phyloP scores from a whole-genome alignment of 1,140 invertebrate genomes.

The Calephelis nemesis region DNA sequence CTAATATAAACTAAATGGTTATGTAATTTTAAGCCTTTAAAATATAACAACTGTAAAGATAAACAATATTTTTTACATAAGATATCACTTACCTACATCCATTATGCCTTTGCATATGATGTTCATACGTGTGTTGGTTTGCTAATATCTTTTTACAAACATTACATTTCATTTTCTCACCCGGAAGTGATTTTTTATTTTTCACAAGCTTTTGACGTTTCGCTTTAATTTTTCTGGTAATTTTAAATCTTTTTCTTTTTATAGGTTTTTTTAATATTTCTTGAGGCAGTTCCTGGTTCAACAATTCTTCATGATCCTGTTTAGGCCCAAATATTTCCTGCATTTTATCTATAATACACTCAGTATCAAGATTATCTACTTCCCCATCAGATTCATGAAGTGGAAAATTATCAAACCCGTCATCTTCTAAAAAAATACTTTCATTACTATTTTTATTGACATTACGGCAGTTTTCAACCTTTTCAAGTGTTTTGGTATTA shows the following conservation, averaged over 20 bases:
- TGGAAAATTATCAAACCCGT: neutral
- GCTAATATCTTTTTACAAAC: slow-evolving; percentile 54
- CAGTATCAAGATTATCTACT: neutral
- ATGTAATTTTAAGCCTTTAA: too few relatives aligned
- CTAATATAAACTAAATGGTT: too few relatives aligned
- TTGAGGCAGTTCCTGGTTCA: neutral
- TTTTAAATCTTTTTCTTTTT: slow-evolving; percentile 29
- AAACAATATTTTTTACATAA: neutral
- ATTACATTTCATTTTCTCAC: slow-evolving; percentile 38
- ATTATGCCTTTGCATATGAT: slow-evolving; percentile 64
- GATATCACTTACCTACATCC: slow-evolving; percentile 41
- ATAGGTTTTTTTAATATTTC: slow-evolving; percentile 14
- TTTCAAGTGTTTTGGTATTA: neutral
- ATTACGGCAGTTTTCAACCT: neutral
- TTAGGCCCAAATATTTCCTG: slow-evolving; percentile 26
- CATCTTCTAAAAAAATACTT: neutral
- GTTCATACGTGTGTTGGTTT: slow-evolving; percentile 50
- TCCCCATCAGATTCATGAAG: neutral
- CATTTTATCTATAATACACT: slow-evolving; percentile 29
- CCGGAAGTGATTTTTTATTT: slow-evolving; percentile 24
- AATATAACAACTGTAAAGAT: too few relatives aligned
- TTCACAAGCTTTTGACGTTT: slow-evolving; percentile 22
- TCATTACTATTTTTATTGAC: neutral
- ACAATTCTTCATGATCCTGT: neutral
- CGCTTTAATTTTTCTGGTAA: slow-evolving; percentile 21